Conservation (phyloP, 37 sponge, comb jelly and placozoan genomes). For the Theonella swinhoei region DNA sequence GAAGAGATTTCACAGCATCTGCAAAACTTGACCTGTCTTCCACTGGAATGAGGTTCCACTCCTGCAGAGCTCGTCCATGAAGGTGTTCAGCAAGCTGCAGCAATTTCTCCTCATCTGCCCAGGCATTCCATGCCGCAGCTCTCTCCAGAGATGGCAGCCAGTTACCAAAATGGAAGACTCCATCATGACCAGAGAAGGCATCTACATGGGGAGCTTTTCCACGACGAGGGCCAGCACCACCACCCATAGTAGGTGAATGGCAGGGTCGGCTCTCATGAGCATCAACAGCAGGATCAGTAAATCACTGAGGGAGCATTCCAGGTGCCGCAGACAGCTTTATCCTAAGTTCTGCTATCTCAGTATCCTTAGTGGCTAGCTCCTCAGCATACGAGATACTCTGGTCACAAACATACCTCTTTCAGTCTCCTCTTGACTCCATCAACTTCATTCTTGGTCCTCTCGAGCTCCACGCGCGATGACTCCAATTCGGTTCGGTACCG, state of each 20-base stretch:
- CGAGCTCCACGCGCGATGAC: not conserved
- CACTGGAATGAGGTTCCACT: conserved; percentile 45
- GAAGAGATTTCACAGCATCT: not conserved
- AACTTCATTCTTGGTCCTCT: not conserved
- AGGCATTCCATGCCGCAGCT: conserved; percentile 44
- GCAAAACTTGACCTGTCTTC: too few relatives aligned
- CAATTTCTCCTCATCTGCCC: conserved; percentile 47
- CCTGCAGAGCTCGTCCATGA: conserved; percentile 47
- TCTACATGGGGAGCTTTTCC: conserved; percentile 46
- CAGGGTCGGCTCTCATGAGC: not conserved
- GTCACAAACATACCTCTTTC: not conserved
- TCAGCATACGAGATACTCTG: not conserved
- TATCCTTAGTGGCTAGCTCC: conserved; percentile 15
- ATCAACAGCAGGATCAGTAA: not conserved
- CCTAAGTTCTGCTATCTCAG: conserved; percentile 9
- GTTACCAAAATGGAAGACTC: conserved; percentile 29
- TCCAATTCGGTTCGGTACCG: not conserved
- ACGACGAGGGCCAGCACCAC: not conserved
- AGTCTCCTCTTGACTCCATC: not conserved
- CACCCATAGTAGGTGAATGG: not conserved
- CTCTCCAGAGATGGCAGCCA: conserved; percentile 52
- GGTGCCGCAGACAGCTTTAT: not conserved
- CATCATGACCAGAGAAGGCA: conserved; percentile 58
- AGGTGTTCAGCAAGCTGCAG: conserved; percentile 68
- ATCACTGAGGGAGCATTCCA: not conserved